These are phyloP conservation scores for Gryon sp. DNA, from an alignment of 1,140 invertebrate genomes.

Conservation along the genomic window DNA sequence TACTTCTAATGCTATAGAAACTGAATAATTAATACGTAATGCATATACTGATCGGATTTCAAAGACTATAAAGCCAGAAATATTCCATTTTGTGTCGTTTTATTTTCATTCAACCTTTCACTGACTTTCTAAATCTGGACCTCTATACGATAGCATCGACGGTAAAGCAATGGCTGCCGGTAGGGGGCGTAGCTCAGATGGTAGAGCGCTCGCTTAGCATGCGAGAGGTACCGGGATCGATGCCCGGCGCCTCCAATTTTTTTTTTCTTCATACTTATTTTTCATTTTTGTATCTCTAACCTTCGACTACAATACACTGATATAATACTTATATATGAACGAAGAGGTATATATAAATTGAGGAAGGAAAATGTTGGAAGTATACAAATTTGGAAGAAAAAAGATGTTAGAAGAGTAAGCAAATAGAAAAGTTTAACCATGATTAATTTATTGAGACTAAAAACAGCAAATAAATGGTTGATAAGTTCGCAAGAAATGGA, in stretches of 20 bases:
- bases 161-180: neutral
- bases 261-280: constrained; percentile 55
- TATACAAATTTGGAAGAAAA: too few relatives aligned
- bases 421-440: too few relatives aligned
- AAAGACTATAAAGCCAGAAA: too few relatives aligned
- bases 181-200: constrained; percentile 90
- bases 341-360: too few relatives aligned
- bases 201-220: constrained; percentile 94
- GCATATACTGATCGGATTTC: neutral
- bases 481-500: neutral
- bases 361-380: too few relatives aligned
- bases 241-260: constrained; percentile 86
- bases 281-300: neutral
- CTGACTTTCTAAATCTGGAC: constrained; percentile 15
- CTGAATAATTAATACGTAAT: neutral
- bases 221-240: constrained; percentile 92
- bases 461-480: too few relatives aligned
- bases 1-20: too few relatives aligned
- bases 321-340: too few relatives aligned
- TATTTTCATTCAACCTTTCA: constrained; percentile 9
- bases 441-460: too few relatives aligned
- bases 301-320: too few relatives aligned
- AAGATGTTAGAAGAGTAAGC: too few relatives aligned
- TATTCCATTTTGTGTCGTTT: too few relatives aligned
- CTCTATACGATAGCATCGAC: neutral